Conservation (phyloP, 2,888 invertebrate species). For the Arrhopalites spinosus region DNA sequence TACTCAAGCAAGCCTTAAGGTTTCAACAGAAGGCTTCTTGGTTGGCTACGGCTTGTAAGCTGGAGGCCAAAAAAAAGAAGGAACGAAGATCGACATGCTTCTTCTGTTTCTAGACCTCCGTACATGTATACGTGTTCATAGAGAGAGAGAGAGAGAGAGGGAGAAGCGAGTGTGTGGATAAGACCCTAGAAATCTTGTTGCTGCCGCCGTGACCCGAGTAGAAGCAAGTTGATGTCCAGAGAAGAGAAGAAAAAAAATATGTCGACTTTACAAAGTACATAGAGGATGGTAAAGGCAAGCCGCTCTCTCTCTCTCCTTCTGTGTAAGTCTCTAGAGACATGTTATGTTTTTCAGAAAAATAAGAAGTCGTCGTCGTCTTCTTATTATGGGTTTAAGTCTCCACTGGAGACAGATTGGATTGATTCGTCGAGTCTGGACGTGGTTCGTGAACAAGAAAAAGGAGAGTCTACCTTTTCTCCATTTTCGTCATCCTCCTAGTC, state of each 20-base stretch:
- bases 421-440: conserved; percentile 26
- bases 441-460: not conserved
- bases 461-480: conserved; percentile 25
- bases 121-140: not conserved
- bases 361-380: conserved; percentile 33
- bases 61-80: not conserved
- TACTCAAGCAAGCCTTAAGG: conserved; percentile 10
- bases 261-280: not conserved
- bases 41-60: not conserved
- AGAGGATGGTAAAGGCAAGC: not conserved
- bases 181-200: not conserved
- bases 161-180: not conserved
- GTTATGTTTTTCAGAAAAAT: conserved; percentile 34
- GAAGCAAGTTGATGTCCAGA: not conserved
- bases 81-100: not conserved
- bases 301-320: too few relatives aligned
- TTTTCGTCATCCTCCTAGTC: conserved; percentile 12
- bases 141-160: not conserved
- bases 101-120: not conserved
- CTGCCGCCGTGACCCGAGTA: not conserved
- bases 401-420: conserved; percentile 29
- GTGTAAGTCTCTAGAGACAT: conserved; percentile 27
- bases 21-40: conserved; percentile 6
- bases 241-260: too few relatives aligned
- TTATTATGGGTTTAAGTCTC: conserved; percentile 29